These are phyloP conservation scores for Poeciliopsis turneri DNA, from an alignment of 2,797 vertebrate species.

Conservation along the genomic window DNA sequence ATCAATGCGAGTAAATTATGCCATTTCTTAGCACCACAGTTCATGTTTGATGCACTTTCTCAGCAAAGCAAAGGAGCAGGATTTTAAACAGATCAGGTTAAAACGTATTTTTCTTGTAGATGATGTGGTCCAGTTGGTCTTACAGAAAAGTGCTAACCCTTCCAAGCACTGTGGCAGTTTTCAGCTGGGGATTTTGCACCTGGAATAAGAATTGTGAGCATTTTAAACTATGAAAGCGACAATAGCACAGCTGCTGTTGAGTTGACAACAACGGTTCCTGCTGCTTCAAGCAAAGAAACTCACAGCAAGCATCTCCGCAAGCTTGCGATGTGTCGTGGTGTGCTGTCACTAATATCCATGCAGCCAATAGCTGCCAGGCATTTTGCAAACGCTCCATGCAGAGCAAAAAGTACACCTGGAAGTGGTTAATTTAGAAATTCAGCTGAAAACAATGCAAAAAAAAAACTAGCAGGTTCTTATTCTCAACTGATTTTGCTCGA, in stretches of 20 bases:
- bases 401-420: neutral
- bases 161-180: neutral
- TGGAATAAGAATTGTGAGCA: neutral
- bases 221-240: neutral
- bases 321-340: neutral
- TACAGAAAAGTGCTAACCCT: neutral
- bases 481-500: neutral
- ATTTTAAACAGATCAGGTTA: neutral
- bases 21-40: neutral
- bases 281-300: constrained; percentile 1
- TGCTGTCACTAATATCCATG: neutral
- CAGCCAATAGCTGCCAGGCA: neutral
- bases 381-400: neutral
- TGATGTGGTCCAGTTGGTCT: neutral
- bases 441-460: neutral
- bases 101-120: neutral
- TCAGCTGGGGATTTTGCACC: neutral
- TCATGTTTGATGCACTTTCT: neutral
- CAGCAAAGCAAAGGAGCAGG: neutral
- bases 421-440: neutral
- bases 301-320: neutral
- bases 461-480: neutral
- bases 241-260: constrained; percentile 7
- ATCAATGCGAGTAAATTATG: neutral
- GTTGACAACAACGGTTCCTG: neutral